These are phyloP conservation scores for Heloderma charlesbogerti DNA, from an alignment of 2,113 vertebrate species.

Conservation along the genomic window DNA sequence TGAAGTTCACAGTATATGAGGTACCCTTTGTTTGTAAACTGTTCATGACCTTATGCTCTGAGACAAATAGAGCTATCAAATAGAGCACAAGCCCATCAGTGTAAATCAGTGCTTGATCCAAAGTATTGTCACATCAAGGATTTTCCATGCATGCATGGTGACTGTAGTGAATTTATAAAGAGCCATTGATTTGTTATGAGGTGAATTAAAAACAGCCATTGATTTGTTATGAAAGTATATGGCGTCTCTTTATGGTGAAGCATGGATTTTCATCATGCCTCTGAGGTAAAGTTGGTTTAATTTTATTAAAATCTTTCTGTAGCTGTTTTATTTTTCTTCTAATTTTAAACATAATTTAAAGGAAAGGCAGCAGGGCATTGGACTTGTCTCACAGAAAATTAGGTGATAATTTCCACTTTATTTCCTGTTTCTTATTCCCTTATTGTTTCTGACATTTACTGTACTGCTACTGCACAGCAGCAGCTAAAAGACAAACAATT, in stretches of 20 bases:
- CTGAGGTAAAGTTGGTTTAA: not conserved
- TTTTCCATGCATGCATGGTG: not conserved
- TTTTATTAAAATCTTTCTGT: not conserved
- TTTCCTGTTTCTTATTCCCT: conserved; percentile 20
- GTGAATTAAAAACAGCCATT: conserved; percentile 2
- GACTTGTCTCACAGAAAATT: conserved; percentile 16
- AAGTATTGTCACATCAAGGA: not conserved
- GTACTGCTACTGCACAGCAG: not conserved
- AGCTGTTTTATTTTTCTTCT: conserved; percentile 9
- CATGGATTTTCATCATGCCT: not conserved
- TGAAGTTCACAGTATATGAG: conserved; percentile 9
- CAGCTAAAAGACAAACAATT: conserved; percentile 8
- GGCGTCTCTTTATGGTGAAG: not conserved
- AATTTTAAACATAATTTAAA: conserved; percentile 23
- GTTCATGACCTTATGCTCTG: conserved; percentile 31
- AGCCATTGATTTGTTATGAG: not conserved
- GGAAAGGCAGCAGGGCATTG: not conserved
- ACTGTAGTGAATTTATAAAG: conserved; percentile 31
- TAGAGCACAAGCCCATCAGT: conserved; percentile 14
- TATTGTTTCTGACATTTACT: conserved; percentile 20
- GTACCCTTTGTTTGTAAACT: conserved; percentile 1
- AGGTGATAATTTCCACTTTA: conserved; percentile 10
- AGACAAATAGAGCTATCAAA: conserved; percentile 54
- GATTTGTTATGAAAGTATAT: not conserved
- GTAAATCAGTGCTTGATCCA: not conserved